Conservation (phyloP, 2,113 vertebrate species). For the Oxyruncus cristatus region DNA sequence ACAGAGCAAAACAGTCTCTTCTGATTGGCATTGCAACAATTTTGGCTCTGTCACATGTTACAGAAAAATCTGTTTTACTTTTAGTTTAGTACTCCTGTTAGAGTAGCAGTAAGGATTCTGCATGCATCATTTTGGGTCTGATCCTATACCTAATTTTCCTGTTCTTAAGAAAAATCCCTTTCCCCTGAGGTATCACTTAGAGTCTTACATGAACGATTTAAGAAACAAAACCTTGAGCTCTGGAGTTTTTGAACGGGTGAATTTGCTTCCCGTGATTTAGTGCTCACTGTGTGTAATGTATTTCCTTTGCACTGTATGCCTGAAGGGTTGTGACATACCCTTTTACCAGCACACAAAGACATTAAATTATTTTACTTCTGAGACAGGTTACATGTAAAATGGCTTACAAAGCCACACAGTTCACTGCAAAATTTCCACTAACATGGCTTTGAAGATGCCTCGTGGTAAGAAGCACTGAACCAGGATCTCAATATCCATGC, state of each 20-base stretch:
- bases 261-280: not conserved
- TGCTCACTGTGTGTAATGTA: not conserved
- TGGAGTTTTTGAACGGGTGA: not conserved
- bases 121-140: not conserved
- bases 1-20: not conserved
- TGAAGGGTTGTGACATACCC: not conserved
- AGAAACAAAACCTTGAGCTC: not conserved
- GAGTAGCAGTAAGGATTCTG: not conserved
- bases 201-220: not conserved
- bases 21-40: not conserved
- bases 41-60: not conserved
- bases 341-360: not conserved
- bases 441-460: not conserved
- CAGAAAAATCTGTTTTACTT: not conserved
- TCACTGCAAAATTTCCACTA: not conserved
- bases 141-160: not conserved
- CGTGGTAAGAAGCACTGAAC: not conserved
- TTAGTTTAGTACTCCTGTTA: not conserved
- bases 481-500: not conserved
- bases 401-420: not conserved
- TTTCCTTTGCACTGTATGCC: fast-evolving
- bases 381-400: not conserved
- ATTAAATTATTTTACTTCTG: not conserved
- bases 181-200: not conserved
- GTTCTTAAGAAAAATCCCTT: not conserved